Conservation (phyloP, 2,113 vertebrate genomes). For the Lycocorax pyrrhopterus region DNA sequence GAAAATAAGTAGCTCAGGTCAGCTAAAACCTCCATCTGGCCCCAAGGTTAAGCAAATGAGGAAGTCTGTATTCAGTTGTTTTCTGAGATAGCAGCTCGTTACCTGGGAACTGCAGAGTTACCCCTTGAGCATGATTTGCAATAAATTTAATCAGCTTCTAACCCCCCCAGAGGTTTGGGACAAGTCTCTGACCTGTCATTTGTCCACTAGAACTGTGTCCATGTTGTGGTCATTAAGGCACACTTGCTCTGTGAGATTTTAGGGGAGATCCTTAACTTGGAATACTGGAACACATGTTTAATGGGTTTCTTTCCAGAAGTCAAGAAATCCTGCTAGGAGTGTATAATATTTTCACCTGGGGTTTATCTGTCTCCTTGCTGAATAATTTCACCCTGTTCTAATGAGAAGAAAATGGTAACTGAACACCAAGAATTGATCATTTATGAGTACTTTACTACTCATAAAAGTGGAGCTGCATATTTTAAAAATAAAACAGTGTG, state of each 20-base stretch:
- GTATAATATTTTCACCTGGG: neutral
- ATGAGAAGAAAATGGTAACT: neutral
- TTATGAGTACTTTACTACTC: neutral
- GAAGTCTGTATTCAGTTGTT: neutral
- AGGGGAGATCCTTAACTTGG: neutral
- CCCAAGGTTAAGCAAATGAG: neutral
- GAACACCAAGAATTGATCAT: neutral
- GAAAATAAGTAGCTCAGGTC: neutral
- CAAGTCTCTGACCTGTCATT: neutral
- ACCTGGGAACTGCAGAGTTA: neutral
- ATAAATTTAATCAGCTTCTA: neutral
- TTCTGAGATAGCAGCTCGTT: neutral
- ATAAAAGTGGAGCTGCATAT: neutral
- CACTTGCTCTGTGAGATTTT: neutral
- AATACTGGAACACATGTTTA: neutral
- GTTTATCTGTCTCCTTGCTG: neutral
- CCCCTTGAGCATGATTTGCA: neutral
- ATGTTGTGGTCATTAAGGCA: neutral
- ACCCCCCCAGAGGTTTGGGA: neutral
- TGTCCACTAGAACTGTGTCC: rapidly evolving
- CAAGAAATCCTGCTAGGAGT: neutral
- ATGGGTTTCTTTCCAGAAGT: neutral
- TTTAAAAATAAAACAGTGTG: neutral
- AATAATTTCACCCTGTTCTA: neutral
- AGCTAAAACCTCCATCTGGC: neutral